phyloP scores from a whole-genome alignment of 2,797 vertebrate genomes.

The Steatocranus sp. region DNA sequence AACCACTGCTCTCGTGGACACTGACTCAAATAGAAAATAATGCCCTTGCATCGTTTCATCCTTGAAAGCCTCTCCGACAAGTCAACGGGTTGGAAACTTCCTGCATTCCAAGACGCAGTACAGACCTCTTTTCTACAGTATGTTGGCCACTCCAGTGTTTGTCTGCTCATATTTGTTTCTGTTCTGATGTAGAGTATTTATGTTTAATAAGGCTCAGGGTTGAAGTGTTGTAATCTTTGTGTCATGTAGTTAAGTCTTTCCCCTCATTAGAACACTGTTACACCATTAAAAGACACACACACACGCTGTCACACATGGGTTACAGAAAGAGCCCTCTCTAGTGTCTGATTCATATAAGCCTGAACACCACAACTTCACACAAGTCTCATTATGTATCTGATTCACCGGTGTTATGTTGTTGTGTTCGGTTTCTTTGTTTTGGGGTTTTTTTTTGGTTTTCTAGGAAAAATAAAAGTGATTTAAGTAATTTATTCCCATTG shows the following conservation, averaged over 20 bases:
- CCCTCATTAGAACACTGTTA: conserved; percentile 35
- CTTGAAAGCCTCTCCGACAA: conserved; percentile 7
- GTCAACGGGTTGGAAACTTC: conserved; percentile 30
- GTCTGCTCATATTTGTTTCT: conserved; percentile 39
- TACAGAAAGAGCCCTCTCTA: neutral
- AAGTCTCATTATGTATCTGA: conserved; percentile 16
- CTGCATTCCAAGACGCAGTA: conserved; percentile 62
- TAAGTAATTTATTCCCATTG: conserved; percentile 18
- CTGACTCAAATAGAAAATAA: neutral
- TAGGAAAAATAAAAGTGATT: conserved; percentile 63
- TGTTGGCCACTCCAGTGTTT: conserved; percentile 26
- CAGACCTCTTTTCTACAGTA: conserved; percentile 61
- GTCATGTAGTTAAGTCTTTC: conserved; percentile 48
- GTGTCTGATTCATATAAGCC: conserved; percentile 2
- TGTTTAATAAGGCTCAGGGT: conserved; percentile 74
- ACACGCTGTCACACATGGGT: conserved; percentile 23
- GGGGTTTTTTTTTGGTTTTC: conserved; percentile 44
- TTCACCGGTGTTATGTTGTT: conserved; percentile 49
- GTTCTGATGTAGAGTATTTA: conserved; percentile 51
- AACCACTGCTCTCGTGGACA: neutral
- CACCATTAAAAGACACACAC: conserved; percentile 19
- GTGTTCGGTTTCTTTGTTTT: conserved; percentile 43
- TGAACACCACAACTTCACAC: conserved; percentile 18
- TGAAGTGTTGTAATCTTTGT: conserved; percentile 60
- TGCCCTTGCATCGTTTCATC: conserved; percentile 11